These are phyloP conservation scores for Ephestia elutella DNA, from an alignment of 1,140 invertebrate species.

Conservation along the genomic window DNA sequence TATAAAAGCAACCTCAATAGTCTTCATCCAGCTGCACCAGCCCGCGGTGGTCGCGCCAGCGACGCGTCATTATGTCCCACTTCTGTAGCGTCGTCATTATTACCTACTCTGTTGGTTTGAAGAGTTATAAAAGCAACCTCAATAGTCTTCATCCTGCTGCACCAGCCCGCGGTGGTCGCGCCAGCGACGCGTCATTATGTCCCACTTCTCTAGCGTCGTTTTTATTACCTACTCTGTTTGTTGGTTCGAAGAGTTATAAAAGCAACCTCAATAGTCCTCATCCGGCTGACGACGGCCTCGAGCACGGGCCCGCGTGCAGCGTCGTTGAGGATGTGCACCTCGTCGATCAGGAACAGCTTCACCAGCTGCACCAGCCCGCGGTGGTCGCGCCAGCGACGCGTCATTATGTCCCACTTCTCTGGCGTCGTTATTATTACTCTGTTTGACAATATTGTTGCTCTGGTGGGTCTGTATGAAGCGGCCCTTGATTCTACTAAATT, in stretches of 20 bases:
- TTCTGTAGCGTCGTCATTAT: conserved; percentile 90
- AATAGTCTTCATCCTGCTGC: conserved; percentile 82
- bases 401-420: conserved; percentile 90
- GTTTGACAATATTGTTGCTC: conserved; percentile 3
- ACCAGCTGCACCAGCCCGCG: conserved; percentile 77
- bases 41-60: conserved; percentile 79
- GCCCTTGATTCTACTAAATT: too few species aligned
- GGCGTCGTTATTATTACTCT: conserved; percentile 87
- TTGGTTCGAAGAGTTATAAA: neutral
- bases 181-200: conserved; percentile 84
- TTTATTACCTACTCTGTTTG: too few species aligned
- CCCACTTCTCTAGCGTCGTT: conserved; percentile 90
- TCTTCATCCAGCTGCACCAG: conserved; percentile 82
- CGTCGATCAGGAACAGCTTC: conserved; percentile 87
- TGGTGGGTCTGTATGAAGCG: too few species aligned
- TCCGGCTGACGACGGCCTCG: conserved; percentile 85
- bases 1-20: conserved; percentile 53
- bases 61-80: conserved; percentile 86
- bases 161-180: conserved; percentile 78
- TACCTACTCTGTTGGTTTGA: conserved; percentile 68
- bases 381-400: conserved; percentile 82
- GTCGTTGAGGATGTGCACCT: conserved; percentile 85
- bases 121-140: conserved; percentile 33
- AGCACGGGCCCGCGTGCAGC: conserved; percentile 81
- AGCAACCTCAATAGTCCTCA: conserved; percentile 78